A percentile compares a stretch with the other conserved stretches of the same genome.
These are phyloP conservation scores for Scopus umbretta DNA, from an alignment of 2,113 vertebrate species.

Conservation along the genomic window DNA sequence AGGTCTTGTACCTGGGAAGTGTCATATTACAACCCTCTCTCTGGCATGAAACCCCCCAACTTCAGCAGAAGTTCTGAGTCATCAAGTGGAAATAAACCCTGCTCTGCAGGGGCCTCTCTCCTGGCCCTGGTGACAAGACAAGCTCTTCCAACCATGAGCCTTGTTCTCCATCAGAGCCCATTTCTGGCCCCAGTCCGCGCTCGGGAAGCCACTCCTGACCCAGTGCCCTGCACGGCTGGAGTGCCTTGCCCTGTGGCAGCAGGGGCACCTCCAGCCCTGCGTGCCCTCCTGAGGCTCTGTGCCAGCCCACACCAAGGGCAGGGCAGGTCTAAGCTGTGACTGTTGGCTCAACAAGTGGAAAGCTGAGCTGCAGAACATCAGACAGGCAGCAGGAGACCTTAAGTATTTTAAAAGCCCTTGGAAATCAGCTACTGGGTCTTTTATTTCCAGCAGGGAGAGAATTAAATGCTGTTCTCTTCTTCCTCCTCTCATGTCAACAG, in stretches of 20 bases:
- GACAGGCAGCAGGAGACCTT: neutral
- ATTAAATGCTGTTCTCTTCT: neutral
- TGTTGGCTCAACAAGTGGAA: neutral
- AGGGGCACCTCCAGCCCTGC: neutral
- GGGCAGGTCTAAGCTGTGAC: neutral
- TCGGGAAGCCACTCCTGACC: fast-evolving
- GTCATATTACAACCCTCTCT: neutral
- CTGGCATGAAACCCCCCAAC: neutral
- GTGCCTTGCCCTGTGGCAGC: neutral
- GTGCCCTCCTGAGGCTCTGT: neutral
- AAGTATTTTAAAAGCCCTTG: neutral
- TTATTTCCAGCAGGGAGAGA: neutral
- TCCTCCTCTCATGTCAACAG: neutral
- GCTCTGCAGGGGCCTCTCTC: neutral
- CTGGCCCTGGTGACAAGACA: neutral
- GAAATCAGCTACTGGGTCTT: neutral
- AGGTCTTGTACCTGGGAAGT: neutral
- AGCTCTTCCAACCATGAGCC: neutral
- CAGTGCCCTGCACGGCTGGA: neutral
- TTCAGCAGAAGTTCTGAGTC: neutral
- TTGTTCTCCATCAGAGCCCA: neutral
- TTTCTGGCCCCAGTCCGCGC: neutral
- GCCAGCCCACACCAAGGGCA: neutral
- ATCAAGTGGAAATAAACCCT: neutral
- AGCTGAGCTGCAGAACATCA: neutral